Evolutionary conservation across 2,888 invertebrate species (phyloP), one percentile per base, ranked within the genome.

Genomic region (Epirrita christyi): DNA sequence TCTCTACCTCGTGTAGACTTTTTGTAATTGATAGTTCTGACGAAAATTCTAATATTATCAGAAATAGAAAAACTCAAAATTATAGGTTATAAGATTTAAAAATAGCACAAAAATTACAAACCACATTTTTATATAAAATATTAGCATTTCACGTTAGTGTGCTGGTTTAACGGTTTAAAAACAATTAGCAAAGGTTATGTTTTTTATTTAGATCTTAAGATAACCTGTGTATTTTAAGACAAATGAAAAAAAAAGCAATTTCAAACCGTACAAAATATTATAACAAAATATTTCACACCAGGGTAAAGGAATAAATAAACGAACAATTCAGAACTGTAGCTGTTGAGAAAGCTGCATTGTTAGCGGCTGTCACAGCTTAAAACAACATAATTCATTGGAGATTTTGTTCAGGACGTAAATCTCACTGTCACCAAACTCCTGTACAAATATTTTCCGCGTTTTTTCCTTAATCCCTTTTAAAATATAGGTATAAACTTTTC

Each of bases 321-420:
- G 42, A 63, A 58, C 51, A 59, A 49, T 59, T 76, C 42, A 45
- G 5, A 54, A 54, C 72, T 71, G 70, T 72, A 73, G 67, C 68
- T 67, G 65, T 75, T 73, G 76, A 78, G 80, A 80, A 81, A 78
- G 76, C 80, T 79, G 81, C 81, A 85, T 86, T 85, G 83, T 83
- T 80, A 81, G 80, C 81, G 81, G 80, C 80, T 85, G 85, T 84
- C 83, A 75, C 78, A 64, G 68, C 73, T 76, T 77, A 78, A 78
- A 80, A 78, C 71, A 76, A 79, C 72, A 85, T 85, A 82, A 84
- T 81, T 86, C 83, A 87, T 78, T 75, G 67, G 74, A 80, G 78
- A 83, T 83, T 85, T 80, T 74, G 80, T 81, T 74, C 68, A 72
- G 74, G 68, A 49, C 75, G 75, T 86, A 86, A 84, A 86, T 86